Base-by-base conservation (phyloP, 2,888 invertebrate genomes). In the Drosophila paracracens region DNA sequence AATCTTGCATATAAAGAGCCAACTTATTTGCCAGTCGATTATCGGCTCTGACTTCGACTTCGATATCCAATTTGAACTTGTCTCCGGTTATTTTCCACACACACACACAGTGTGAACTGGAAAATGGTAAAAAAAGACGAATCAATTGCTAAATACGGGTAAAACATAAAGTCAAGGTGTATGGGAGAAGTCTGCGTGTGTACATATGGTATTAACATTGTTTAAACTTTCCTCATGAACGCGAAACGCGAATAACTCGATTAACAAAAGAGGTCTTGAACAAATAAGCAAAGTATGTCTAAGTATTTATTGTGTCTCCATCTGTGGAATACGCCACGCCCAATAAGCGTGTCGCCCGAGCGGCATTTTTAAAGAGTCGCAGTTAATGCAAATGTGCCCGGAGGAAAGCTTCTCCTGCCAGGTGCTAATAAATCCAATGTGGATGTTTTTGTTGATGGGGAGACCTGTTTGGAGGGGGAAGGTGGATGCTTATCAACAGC, bases 31-130 rank as follows among this genome's bases (percentile, higher is more conserved):
- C 25, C 29, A 50, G 46, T 31, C 56, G 27, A 50, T 50, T 51
- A 54, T 48, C 25, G 36, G 16, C 11, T 27, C 31, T 4, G 25
- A 29, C 16, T 21, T 43, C 7, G 21, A 46, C 46, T 7, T 4
- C 21, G 27, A 46, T 25, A 4, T 27, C 16, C 25, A 46, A 46
- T 46, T 46, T 46, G 16, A 50, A 18, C 18, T 31, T 46, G 27
- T 50, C 27, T 80, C 66, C 66, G 74, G 84, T 82, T 75, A 82
- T 72, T 83, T 84, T 87, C 87, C 83, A 80, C 57, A 57, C 67
- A 53, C 53, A 66, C 18, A 13, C 33, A 4, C 2, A 31, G 8
- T 13, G 48, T 10, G 52, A 69, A 61, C 40, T n/a, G 54, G 43
- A 70, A 75, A 77, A 68, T 76, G 64, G 58, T 54, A n/a, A 71